phyloP scores from a whole-genome alignment of 1,140 invertebrate genomes.

The Heliconius eleuchia region DNA sequence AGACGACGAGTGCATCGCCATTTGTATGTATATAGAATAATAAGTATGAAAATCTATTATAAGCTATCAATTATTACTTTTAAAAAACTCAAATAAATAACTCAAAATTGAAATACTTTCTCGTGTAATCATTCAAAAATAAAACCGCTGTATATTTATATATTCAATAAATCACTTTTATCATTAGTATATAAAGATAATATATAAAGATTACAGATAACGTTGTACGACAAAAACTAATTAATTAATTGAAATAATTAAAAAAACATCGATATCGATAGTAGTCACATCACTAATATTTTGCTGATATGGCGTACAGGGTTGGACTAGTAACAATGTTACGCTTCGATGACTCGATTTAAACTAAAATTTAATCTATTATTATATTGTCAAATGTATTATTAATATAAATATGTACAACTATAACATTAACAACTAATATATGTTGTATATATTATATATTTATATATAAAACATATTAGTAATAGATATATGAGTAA shows the following conservation, averaged over 20 bases:
- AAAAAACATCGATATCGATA: constrained; percentile 52
- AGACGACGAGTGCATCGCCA: constrained; percentile 11
- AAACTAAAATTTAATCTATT: not conserved
- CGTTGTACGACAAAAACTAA: constrained; percentile 18
- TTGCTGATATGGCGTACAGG: constrained; percentile 56
- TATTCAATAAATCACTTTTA: not conserved
- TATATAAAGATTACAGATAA: not conserved
- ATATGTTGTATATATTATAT: too few species aligned
- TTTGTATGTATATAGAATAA: not conserved
- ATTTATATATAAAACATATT: too few species aligned
- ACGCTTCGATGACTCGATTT: constrained; percentile 32
- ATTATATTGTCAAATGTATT: not conserved
- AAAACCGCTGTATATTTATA: not conserved
- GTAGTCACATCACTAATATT: constrained; percentile 49
- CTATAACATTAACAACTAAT: too few species aligned
- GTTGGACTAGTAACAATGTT: constrained; percentile 40
- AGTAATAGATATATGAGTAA: too few species aligned
- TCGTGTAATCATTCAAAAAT: not conserved
- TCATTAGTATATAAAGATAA: not conserved
- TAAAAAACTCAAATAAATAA: too few species aligned
- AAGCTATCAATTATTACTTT: too few species aligned
- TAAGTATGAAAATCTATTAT: not conserved
- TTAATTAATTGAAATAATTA: not conserved
- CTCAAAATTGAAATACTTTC: too few species aligned
- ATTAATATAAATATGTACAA: not conserved